phyloP scores from a whole-genome alignment of 2,797 vertebrate genomes.

The Chaetodon trifasciatus region DNA sequence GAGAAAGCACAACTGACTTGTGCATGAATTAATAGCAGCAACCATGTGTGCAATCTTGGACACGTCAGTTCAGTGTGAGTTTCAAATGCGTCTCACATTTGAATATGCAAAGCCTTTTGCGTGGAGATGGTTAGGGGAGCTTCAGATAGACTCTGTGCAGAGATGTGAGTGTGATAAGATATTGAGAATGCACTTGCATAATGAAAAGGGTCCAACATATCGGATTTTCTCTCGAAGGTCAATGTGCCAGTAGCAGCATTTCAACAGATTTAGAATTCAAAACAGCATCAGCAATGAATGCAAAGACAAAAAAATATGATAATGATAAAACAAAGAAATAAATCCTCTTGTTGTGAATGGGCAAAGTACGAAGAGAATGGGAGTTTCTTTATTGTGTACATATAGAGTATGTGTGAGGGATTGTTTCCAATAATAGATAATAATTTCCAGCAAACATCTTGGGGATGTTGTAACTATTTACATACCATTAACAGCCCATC shows the following conservation, averaged over 20 bases:
- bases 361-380: neutral
- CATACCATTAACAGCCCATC: neutral
- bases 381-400: neutral
- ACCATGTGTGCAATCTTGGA: neutral
- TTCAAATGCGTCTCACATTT: neutral
- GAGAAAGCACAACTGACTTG: neutral
- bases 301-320: no score
- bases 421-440: neutral
- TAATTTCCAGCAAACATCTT: neutral
- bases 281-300: neutral
- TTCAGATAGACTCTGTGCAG: neutral
- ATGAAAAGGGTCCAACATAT: neutral
- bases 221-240: neutral
- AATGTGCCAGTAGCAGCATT: neutral
- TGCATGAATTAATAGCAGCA: neutral
- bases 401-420: neutral
- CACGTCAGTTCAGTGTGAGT: neutral
- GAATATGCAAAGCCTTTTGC: neutral
- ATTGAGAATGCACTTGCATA: neutral
- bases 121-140: neutral
- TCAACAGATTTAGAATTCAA: neutral
- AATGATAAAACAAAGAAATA: no score
- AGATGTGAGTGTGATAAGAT: neutral
- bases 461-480: neutral
- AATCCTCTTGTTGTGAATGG: no score